Base-by-base conservation (phyloP, 2,797 vertebrate species). In the Sternarchorhynchus goeldii region DNA sequence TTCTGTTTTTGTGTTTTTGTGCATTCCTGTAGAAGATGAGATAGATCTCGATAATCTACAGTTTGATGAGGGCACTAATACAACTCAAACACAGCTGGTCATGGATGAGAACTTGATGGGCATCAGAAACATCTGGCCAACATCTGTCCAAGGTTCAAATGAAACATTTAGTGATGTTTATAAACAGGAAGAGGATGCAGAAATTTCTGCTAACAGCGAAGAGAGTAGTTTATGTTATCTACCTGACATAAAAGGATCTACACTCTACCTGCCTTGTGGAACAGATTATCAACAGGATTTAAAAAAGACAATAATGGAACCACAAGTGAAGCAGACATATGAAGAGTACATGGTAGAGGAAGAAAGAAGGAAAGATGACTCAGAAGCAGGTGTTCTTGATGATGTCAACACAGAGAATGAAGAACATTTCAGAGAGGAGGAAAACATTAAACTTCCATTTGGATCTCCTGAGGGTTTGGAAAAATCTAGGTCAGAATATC, bases 11-110 rank as follows among this genome's bases (percentile, higher is more conserved):
- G 31, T 60, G 3, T 32, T 79, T 68, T 60, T 39, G 21, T 63
- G 50, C 53, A 0, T 69, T 67, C 25, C 63, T 72, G 4, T 79
- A 81, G 88, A 88, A 25, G 88, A 64, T 81, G 90, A 92, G 59
- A 77, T 90, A 83, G 89, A 91, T 77, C 91, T 92, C 88, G 90
- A 91, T 60, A 81, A 78, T 78, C 76, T 90, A 5, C 32, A 81
- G 76, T 88, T 85, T 72, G 84, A 87, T 21, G 88, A 87, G 3
- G 70, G 53, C 60, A 6, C 55, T 20, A 74, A 84, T 78, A 82
- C 56, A 1, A 25, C 57, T 34, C 66, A 80, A 76, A 60, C 41
- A 73, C 31, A 58, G n/a, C 57, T 25, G 63, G 79, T 84, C 41
- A 78, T 84, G 73, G 84, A 88, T 6, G 77, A 72, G 20, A 3